phyloP scores from a whole-genome alignment of 2,797 vertebrate species.

The Tangara arthus region DNA sequence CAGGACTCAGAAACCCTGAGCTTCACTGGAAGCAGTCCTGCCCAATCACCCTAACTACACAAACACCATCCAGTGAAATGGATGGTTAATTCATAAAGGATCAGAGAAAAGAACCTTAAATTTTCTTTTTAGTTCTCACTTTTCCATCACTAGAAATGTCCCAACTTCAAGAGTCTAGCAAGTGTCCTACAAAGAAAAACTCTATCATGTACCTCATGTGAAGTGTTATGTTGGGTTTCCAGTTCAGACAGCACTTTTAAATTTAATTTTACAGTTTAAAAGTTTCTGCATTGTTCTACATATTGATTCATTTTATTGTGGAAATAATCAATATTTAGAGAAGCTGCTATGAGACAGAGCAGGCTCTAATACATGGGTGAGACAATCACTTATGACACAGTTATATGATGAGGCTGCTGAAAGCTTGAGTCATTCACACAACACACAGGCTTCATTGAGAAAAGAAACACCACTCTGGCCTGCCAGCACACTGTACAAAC shows the following conservation, averaged over 20 bases:
- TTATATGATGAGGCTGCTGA: neutral
- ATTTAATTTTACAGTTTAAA: conserved; percentile 3
- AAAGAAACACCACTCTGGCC: neutral
- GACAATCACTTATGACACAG: neutral
- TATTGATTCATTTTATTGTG: neutral
- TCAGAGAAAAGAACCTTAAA: neutral
- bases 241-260: neutral
- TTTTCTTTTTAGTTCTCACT: neutral
- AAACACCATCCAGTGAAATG: neutral
- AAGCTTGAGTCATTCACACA: neutral
- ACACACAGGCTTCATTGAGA: neutral
- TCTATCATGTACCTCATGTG: rapidly evolving
- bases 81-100: neutral
- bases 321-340: neutral
- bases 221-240: neutral
- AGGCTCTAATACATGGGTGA: neutral
- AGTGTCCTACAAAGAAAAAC: neutral
- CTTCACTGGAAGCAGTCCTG: neutral
- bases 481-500: conserved; percentile 4
- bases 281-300: neutral
- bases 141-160: neutral
- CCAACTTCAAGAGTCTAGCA: neutral
- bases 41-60: neutral
- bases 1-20: neutral
- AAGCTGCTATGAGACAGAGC: neutral